Conservation (phyloP, 2,113 vertebrate genomes). For the Cyrtonyx montezumae region DNA sequence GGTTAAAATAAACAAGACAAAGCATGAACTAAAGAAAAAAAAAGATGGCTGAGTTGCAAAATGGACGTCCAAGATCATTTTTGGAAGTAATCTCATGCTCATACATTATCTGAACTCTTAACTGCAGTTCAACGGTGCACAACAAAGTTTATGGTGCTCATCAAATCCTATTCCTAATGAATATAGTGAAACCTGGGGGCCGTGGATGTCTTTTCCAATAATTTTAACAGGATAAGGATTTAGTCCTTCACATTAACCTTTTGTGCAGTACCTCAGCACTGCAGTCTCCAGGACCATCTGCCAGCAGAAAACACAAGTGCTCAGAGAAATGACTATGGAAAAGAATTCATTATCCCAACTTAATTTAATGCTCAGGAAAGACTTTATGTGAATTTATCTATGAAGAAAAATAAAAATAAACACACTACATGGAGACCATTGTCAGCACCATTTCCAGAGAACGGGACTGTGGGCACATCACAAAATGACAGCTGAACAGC, state of each 20-base stretch:
- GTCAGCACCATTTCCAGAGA: neutral
- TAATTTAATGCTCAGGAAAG: neutral
- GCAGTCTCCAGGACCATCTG: slow-evolving; percentile 23
- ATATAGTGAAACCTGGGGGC: neutral
- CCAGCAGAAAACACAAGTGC: neutral
- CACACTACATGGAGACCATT: neutral
- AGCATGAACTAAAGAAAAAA: neutral
- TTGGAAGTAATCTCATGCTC: neutral
- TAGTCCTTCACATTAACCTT: neutral
- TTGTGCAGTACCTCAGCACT: neutral
- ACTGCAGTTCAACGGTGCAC: neutral
- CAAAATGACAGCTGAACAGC: neutral
- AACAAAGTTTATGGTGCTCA: neutral
- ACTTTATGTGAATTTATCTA: neutral
- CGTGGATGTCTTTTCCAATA: neutral
- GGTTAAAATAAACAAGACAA: slow-evolving; percentile 8
- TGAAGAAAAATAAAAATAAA: neutral
- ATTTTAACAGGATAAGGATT: neutral
- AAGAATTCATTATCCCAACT: neutral
- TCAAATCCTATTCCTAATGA: neutral
- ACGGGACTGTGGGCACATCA: neutral
- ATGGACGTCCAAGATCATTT: neutral
- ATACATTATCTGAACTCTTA: neutral
- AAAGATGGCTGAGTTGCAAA: neutral
- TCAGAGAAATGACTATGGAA: slow-evolving; percentile 1